These are phyloP conservation scores for Aphaenogaster ashmeadi DNA, from an alignment of 1,140 invertebrate species.

Conservation along the genomic window DNA sequence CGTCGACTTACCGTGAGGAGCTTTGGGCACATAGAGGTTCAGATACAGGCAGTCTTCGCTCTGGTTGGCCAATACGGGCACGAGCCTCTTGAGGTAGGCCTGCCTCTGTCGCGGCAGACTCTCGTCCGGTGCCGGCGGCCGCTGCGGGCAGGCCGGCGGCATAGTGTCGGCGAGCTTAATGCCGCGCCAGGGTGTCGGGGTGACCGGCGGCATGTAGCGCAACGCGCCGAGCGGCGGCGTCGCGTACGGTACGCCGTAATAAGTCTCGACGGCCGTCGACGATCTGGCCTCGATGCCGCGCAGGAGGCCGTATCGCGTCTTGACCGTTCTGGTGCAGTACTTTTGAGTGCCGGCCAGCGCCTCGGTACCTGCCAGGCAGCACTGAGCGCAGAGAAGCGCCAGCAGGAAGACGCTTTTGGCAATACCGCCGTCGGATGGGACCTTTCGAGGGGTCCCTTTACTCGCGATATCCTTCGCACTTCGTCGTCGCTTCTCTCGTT, in stretches of 20 bases:
- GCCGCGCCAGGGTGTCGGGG: constrained; percentile 95
- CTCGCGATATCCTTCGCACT: constrained; percentile 15
- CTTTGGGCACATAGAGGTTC: constrained; percentile 97
- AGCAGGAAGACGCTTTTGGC: constrained; percentile 84
- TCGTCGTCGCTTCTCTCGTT: background rate
- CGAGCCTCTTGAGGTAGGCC: constrained; percentile 93
- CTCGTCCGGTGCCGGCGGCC: constrained; percentile 92
- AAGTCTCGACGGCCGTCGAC: constrained; percentile 95
- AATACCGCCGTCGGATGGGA: constrained; percentile 38
- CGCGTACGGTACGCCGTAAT: constrained; percentile 97
- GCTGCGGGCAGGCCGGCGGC: constrained; percentile 96
- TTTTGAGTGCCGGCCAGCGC: constrained; percentile 89
- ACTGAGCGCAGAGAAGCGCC: constrained; percentile 85
- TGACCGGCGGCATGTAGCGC: constrained; percentile 97
- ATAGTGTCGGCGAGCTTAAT: constrained; percentile 93
- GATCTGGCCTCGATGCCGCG: constrained; percentile 93
- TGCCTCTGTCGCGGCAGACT: constrained; percentile 93
- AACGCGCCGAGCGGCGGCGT: constrained; percentile 92
- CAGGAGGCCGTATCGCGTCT: constrained; percentile 95
- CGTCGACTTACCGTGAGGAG: constrained; percentile 89
- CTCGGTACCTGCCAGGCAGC: constrained; percentile 76
- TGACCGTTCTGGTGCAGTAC: constrained; percentile 93
- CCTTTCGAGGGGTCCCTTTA: background rate
- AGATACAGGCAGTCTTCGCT: constrained; percentile 99
- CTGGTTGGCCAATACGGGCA: constrained; percentile 95